Conservation (phyloP, 2,113 vertebrate species). For the Piaya cayana region DNA sequence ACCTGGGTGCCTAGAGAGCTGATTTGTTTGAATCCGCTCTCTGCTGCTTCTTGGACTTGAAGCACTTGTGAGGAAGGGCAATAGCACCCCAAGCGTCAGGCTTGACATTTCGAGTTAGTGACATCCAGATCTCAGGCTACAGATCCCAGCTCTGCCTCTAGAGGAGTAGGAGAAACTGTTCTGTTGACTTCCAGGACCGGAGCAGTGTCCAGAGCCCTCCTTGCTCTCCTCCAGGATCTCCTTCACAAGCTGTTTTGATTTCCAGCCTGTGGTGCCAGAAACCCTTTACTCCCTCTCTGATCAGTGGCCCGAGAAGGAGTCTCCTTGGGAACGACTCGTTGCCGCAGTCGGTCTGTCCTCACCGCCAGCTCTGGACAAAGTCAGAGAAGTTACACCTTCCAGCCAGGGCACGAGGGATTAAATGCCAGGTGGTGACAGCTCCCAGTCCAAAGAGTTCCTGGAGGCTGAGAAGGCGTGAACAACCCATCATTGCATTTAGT, state of each 20-base stretch:
- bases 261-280: background rate
- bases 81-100: background rate
- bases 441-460: background rate
- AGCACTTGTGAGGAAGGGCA: background rate
- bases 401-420: background rate
- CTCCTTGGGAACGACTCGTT: fast-evolving
- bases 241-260: background rate
- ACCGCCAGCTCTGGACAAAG: background rate
- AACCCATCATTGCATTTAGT: background rate
- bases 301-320: background rate
- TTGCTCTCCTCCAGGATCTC: background rate
- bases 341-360: background rate
- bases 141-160: background rate
- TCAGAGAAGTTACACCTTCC: background rate
- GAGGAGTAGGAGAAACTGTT: background rate
- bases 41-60: background rate
- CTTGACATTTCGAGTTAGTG: background rate
- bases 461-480: background rate
- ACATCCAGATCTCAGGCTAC: background rate
- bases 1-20: background rate
- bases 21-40: background rate
- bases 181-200: background rate
- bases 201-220: background rate
- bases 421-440: background rate
- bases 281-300: background rate